phyloP scores from a whole-genome alignment of 2,113 vertebrate species.

The Ploceus nigricollis region DNA sequence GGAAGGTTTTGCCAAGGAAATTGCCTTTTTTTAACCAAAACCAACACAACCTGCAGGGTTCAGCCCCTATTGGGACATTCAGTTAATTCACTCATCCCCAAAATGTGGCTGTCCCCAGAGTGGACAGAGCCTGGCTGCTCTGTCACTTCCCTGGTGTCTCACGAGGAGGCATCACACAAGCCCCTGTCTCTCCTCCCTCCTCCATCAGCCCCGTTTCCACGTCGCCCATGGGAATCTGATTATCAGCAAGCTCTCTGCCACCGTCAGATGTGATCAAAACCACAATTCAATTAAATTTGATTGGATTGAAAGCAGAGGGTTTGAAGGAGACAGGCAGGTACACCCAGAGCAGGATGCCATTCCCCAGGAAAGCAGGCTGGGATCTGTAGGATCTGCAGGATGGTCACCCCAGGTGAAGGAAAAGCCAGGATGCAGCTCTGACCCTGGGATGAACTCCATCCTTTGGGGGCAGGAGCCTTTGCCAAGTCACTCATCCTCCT shows the following conservation, averaged over 20 bases:
- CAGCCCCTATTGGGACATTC: fast-evolving
- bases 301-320: not conserved
- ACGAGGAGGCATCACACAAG: not conserved
- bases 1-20: not conserved
- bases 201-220: not conserved
- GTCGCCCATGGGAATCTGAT: not conserved
- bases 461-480: not conserved
- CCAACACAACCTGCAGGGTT: not conserved
- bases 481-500: not conserved
- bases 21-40: not conserved
- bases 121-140: not conserved
- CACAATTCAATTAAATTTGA: not conserved
- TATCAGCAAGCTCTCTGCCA: not conserved
- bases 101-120: not conserved
- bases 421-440: not conserved
- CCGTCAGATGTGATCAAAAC: constrained; percentile 33
- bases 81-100: not conserved
- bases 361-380: not conserved
- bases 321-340: not conserved
- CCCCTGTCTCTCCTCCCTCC: not conserved
- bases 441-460: not conserved
- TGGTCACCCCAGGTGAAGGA: not conserved
- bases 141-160: not conserved
- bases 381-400: not conserved
- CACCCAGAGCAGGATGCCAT: fast-evolving